Conservation (phyloP, 2,113 vertebrate genomes). For the Sitta europaea region DNA sequence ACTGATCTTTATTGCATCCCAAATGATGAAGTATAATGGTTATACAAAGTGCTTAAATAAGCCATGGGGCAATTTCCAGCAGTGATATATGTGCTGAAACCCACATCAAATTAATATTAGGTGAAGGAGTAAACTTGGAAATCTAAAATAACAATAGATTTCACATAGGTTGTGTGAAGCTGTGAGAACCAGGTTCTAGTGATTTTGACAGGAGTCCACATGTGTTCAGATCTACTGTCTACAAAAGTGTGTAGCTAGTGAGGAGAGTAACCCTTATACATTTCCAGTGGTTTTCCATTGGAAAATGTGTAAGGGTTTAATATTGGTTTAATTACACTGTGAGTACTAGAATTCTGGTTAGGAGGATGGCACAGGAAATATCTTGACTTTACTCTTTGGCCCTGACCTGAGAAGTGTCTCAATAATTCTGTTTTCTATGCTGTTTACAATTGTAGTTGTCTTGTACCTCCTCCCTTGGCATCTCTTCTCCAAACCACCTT, state of each 20-base stretch:
- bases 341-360: not conserved
- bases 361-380: not conserved
- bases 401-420: not conserved
- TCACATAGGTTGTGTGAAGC: not conserved
- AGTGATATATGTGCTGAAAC: conserved; percentile 8
- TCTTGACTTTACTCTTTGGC: not conserved
- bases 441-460: not conserved
- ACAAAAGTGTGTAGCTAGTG: not conserved
- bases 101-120: not conserved
- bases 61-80: not conserved
- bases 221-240: not conserved
- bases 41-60: conserved; percentile 1
- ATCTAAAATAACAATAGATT: not conserved
- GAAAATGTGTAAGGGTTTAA: no score
- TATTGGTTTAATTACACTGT: not conserved
- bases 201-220: not conserved
- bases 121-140: conserved; percentile 15
- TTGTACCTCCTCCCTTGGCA: not conserved
- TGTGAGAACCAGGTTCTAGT: not conserved
- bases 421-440: not conserved
- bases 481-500: not conserved
- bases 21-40: conserved; percentile 4
- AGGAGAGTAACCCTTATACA: not conserved
- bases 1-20: not conserved
- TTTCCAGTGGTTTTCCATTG: not conserved